A percentile compares a stretch with the other conserved stretches of the same genome.
These are phyloP conservation scores for Caretta caretta DNA, from an alignment of 2,113 vertebrate species.

Conservation along the genomic window DNA sequence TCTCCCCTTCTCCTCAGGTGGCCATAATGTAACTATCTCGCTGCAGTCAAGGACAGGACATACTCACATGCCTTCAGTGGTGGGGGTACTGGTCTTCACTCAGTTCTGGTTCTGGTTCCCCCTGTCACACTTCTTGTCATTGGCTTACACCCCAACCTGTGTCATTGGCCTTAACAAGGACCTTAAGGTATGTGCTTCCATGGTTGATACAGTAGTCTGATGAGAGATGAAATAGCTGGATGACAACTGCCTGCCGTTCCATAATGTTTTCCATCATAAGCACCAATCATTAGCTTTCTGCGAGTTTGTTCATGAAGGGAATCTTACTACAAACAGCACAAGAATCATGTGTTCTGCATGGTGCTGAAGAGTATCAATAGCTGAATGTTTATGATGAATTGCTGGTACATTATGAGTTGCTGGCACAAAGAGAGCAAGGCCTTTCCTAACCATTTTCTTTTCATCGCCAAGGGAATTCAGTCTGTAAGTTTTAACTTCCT, in stretches of 20 bases:
- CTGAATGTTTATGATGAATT: neutral
- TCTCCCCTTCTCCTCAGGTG: slow-evolving; percentile 81
- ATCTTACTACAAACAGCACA: neutral
- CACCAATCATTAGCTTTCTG: neutral
- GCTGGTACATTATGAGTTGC: neutral
- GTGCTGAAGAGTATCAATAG: neutral
- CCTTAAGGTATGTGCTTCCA: slow-evolving; percentile 88
- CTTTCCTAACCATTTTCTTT: neutral
- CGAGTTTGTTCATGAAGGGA: neutral
- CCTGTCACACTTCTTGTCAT: slow-evolving; percentile 94
- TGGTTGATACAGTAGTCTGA: neutral
- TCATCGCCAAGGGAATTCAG: neutral
- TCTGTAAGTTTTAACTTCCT: neutral
- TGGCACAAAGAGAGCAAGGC: neutral
- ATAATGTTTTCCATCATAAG: neutral
- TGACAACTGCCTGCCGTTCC: neutral
- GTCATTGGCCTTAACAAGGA: slow-evolving; percentile 99
- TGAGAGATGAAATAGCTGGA: neutral
- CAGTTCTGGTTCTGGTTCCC: slow-evolving; percentile 99
- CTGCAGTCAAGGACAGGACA: slow-evolving; percentile 98
- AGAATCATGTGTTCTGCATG: neutral
- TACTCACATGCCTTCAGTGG: slow-evolving; percentile 98
- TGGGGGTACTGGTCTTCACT: slow-evolving; percentile 97
- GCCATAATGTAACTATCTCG: slow-evolving; percentile 97
- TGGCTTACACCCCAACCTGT: slow-evolving; percentile 97